Percentiles rank a stretch among this genome's conserved stretches.
Evolutionary conservation across 2,113 vertebrate species (phyloP).

Genomic region (Phalacrocorax carbo): DNA sequence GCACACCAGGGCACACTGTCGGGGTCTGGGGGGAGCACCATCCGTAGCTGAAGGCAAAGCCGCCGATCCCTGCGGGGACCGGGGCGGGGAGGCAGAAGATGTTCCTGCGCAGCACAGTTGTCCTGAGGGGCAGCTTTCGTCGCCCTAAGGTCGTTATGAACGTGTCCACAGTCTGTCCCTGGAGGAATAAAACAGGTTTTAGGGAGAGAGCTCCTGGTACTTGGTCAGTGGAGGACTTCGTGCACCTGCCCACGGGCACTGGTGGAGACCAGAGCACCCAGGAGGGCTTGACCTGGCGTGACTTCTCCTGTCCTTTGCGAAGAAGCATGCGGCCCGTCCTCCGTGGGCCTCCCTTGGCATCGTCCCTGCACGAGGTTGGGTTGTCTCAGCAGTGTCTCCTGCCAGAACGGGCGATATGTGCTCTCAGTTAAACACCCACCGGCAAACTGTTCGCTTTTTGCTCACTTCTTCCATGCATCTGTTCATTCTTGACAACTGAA

Average conservation of each 20-base stretch:
- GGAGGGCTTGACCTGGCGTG: too few species aligned
- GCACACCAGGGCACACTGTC: accelerated
- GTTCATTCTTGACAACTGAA: accelerated
- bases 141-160: not conserved
- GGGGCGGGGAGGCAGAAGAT: accelerated
- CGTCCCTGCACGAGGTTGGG: accelerated
- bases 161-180: accelerated
- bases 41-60: not conserved
- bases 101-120: accelerated
- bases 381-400: not conserved
- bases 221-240: not conserved
- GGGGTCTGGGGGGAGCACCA: accelerated
- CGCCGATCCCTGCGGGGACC: accelerated
- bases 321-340: accelerated
- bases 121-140: not conserved
- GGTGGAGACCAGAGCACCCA: not conserved
- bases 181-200: not conserved
- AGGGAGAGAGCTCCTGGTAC: not conserved
- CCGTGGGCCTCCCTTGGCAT: not conserved
- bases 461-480: accelerated
- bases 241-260: not conserved
- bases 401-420: not conserved
- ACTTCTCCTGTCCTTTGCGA: too few species aligned
- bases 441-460: accelerated
- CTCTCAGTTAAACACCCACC: too few species aligned